Evolutionary conservation across 1,140 invertebrate species (phyloP).

Genomic region (Drosophila serrata): DNA sequence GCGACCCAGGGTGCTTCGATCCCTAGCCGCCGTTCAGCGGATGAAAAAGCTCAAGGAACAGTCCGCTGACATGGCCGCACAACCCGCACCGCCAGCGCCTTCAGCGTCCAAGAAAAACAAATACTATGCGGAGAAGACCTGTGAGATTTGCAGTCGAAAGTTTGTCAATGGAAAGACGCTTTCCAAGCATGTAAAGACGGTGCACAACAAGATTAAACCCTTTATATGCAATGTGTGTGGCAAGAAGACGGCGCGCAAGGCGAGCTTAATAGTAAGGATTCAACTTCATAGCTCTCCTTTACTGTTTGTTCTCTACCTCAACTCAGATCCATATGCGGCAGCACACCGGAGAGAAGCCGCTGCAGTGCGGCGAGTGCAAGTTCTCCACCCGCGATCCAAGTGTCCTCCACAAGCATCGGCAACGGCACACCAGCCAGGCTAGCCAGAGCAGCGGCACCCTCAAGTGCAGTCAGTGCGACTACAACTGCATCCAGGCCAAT

Average conservation of each 20-base stretch:
- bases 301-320: not conserved
- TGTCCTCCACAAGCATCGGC: conserved; percentile 78
- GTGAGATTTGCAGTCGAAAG: conserved; percentile 89
- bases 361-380: conserved; percentile 75
- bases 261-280: conserved; percentile 88
- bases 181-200: conserved; percentile 91
- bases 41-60: conserved; percentile 56
- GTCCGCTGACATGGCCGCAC: conserved; percentile 1
- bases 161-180: conserved; percentile 92
- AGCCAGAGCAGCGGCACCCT: conserved; percentile 36
- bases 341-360: conserved; percentile 88
- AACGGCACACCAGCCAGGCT: conserved; percentile 56
- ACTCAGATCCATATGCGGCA: conserved; percentile 90
- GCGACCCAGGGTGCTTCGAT: conserved; percentile 36
- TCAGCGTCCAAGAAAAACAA: conserved; percentile 62
- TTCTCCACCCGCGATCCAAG: conserved; percentile 83
- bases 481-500: conserved; percentile 68
- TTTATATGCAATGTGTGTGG: conserved; percentile 92
- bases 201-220: conserved; percentile 92
- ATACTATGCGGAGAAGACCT: conserved; percentile 89
- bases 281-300: not conserved
- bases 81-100: not conserved
- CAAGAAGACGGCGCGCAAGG: conserved; percentile 89
- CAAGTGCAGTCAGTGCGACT: conserved; percentile 60
- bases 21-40: too few species aligned